Evolutionary conservation across 1,140 invertebrate genomes (phyloP).

Genomic region (Cryptotermes secundus): DNA sequence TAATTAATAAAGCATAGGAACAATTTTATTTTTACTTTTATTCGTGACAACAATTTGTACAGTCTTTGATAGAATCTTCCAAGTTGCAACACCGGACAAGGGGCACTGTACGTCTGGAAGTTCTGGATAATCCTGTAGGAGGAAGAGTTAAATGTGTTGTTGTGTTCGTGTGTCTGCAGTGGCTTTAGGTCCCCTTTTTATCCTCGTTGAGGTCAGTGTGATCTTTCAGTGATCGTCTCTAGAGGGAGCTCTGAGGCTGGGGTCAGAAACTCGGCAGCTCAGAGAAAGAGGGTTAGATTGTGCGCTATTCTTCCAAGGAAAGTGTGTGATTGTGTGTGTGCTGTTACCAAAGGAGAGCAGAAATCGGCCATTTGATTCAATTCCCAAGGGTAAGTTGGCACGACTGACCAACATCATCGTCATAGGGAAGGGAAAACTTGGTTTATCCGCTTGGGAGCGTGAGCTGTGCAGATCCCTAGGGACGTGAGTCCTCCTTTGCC

Average conservation of each 20-base stretch:
- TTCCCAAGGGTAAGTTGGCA: conserved; percentile 6
- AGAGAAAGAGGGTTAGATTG: background rate
- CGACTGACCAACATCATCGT: conserved; percentile 10
- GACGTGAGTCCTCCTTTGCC: background rate
- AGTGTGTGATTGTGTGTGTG: background rate
- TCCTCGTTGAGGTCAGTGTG: background rate
- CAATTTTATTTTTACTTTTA: no score
- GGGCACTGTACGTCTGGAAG: no score
- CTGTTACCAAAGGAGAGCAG: background rate
- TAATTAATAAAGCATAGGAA: no score
- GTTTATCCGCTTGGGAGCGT: background rate
- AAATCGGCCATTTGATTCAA: conserved; percentile 30
- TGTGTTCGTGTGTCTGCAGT: background rate
- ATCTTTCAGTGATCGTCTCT: background rate
- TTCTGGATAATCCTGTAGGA: no score
- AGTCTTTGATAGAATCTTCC: no score
- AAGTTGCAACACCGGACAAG: no score
- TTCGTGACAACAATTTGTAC: no score
- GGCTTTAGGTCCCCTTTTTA: background rate
- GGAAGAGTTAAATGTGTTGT: no score
- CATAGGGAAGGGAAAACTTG: background rate
- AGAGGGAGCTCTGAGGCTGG: background rate
- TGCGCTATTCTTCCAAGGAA: background rate
- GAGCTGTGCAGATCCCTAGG: background rate
- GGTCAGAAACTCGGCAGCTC: no score